Conservation (phyloP, 1,140 invertebrate species). For the Saxidomus purpurata region DNA sequence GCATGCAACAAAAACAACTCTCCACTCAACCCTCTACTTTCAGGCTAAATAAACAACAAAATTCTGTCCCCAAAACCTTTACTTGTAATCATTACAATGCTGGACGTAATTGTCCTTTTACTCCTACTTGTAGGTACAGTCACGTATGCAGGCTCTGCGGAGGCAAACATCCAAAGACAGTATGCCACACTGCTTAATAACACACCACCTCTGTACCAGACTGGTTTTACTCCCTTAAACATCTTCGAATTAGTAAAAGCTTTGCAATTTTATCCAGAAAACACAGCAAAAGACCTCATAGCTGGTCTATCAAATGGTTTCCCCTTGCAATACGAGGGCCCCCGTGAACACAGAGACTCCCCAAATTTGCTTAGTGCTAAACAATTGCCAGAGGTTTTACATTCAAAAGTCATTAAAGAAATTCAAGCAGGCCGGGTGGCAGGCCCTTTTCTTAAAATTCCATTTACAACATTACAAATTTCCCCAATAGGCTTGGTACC, state of each 20-base stretch:
- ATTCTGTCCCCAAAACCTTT: too few relatives aligned
- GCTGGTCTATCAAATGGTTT: background rate
- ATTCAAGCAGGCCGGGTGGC: background rate
- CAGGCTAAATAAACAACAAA: too few relatives aligned
- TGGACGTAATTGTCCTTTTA: background rate
- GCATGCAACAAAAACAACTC: background rate
- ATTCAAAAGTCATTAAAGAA: conserved; percentile 37
- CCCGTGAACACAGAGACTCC: background rate
- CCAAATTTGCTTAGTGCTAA: conserved; percentile 24
- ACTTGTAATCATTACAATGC: background rate
- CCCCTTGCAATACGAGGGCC: background rate
- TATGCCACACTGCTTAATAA: background rate
- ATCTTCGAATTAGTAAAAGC: background rate
- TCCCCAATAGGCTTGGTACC: conserved; percentile 30
- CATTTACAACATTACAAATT: conserved; percentile 15
- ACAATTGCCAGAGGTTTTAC: background rate
- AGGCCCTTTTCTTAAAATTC: conserved; percentile 4
- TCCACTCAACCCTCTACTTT: background rate
- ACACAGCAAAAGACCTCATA: background rate
- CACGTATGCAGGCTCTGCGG: background rate
- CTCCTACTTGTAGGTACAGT: background rate
- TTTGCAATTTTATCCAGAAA: background rate
- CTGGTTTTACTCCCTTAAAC: background rate
- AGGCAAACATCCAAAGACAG: background rate
- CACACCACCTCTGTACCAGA: background rate